Evolutionary conservation across 2,888 invertebrate genomes (phyloP).

Genomic region (Polyommatus icarus): DNA sequence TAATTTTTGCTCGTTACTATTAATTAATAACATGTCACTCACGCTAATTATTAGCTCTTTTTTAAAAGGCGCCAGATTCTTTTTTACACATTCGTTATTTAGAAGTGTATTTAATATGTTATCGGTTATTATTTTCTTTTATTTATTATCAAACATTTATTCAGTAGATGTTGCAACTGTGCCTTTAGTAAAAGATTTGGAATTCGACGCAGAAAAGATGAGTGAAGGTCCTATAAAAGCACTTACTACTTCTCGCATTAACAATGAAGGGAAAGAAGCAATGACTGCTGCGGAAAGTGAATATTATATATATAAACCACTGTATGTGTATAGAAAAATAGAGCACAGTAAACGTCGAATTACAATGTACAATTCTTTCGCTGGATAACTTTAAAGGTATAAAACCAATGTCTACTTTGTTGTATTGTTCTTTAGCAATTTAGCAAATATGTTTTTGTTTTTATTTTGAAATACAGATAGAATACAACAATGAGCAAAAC

Average conservation of each 20-base stretch:
- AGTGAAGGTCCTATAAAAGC: background rate
- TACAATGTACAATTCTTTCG: conserved; percentile 69
- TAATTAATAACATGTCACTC: background rate
- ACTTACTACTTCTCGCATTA: background rate
- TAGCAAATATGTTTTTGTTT: background rate
- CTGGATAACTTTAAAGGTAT: conserved; percentile 52
- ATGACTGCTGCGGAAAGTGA: conserved; percentile 57
- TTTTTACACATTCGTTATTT: background rate
- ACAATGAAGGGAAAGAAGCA: conserved; percentile 41
- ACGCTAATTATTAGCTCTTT: background rate
- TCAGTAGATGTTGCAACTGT: background rate
- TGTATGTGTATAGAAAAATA: conserved; percentile 65
- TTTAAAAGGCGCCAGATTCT: background rate
- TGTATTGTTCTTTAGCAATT: too few relatives aligned
- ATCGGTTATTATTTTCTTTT: background rate
- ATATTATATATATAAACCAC: conserved; percentile 59
- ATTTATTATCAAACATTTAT: background rate
- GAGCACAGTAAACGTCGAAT: conserved; percentile 68
- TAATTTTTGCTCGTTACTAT: background rate
- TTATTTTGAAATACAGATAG: background rate
- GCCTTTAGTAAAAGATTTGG: background rate
- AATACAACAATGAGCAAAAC: background rate
- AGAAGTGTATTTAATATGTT: background rate
- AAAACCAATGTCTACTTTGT: background rate
- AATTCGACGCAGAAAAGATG: background rate